Percentiles rank a stretch among this genome's conserved stretches.
phyloP scores from a whole-genome alignment of 2,113 vertebrate genomes.

The Semnornis frantzii region DNA sequence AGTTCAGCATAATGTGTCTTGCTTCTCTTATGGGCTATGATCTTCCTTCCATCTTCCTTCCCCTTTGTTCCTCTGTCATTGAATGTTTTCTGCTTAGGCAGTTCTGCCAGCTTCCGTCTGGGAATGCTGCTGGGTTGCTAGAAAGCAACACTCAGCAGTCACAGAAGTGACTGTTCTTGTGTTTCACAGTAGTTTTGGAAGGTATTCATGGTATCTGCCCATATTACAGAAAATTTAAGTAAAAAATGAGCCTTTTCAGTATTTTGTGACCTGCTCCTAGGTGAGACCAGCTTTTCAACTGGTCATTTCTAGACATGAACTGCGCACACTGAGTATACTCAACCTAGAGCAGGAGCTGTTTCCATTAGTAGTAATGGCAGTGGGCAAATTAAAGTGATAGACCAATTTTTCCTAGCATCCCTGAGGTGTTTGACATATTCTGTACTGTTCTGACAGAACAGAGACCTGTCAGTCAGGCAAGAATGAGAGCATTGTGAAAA shows the following conservation, averaged over 20 bases:
- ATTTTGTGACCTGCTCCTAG: background rate
- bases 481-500: background rate
- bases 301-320: background rate
- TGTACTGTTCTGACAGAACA: background rate
- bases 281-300: background rate
- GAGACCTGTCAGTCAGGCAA: background rate
- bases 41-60: background rate
- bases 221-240: background rate
- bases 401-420: background rate
- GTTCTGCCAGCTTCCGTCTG: background rate
- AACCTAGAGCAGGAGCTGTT: background rate
- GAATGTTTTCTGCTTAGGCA: background rate
- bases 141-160: background rate
- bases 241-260: background rate
- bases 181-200: background rate
- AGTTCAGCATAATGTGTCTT: rapidly evolving
- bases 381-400: background rate
- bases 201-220: background rate
- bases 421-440: background rate
- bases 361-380: background rate
- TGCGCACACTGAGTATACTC: background rate
- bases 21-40: rapidly evolving
- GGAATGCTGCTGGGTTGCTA: background rate
- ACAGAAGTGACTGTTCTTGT: background rate
- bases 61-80: background rate